Conservation (phyloP, 2,113 vertebrate genomes). For the Callocephalon fimbriatum region DNA sequence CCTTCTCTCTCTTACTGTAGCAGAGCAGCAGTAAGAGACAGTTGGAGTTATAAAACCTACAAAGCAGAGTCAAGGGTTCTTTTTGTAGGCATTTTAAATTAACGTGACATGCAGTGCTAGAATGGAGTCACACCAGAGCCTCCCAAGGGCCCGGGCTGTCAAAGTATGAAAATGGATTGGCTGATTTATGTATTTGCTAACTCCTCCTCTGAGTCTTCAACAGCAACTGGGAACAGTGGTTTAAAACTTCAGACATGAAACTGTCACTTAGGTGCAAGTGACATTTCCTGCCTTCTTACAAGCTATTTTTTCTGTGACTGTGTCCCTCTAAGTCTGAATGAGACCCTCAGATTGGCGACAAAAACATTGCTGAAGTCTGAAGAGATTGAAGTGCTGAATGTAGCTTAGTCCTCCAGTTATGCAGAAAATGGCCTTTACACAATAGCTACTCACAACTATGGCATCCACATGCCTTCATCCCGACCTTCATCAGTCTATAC, state of each 20-base stretch:
- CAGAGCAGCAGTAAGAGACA: no score
- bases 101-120: no score
- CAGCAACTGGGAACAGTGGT: neutral
- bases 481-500: neutral
- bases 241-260: slow-evolving; percentile 24
- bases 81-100: no score
- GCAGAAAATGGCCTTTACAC: neutral
- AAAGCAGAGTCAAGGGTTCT: no score
- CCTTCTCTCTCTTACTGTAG: no score
- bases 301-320: neutral
- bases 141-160: no score
- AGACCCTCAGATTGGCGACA: neutral
- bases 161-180: no score
- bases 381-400: neutral
- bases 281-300: neutral
- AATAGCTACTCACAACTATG: neutral
- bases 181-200: no score
- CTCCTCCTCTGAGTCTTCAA: no score
- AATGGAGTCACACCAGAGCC: no score
- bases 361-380: neutral
- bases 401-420: neutral
- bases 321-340: neutral
- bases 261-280: neutral
- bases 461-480: neutral
- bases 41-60: no score